Base-by-base conservation (phyloP, 2,888 invertebrate genomes). In the Conistra vaccinii region DNA sequence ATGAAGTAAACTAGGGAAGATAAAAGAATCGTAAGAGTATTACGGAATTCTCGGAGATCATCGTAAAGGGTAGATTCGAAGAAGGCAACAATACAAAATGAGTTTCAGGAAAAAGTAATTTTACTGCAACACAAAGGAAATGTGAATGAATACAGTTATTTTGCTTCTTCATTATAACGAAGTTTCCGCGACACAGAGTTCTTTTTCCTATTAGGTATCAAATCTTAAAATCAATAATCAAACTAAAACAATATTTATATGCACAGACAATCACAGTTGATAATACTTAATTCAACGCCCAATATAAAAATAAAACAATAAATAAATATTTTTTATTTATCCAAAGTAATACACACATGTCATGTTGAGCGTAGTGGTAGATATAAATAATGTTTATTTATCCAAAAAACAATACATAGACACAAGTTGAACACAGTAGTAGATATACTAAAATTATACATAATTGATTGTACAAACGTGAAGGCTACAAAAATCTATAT, bases 1-100 rank as follows among this genome's bases (percentile, higher is more conserved):
- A 65, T 20, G 42, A 48, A 68, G 29, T 57, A 53, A 61, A 57
- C 48, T 76, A 48, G 14, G 55, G 3, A 29, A 48, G 39, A 35
- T 39, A 1, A 62, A 76, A 53, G 32, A 23, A 39, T 2, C 32
- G 17, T n/a, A 26, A 14, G 9, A 14, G 9, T 6, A 55, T 51
- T 29, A 39, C n/a, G 9, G 6, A 51, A 66, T 51, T 42, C 17
- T 20, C 32, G 6, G 17, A 53, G n/a, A 45, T 53, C 9, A 35
- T 35, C 14, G 3, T 42, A 39, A 39, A 66, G 32, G 14, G 23
- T 63, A 48, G 0, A 17, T 66, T 29, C 14, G 5, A 23, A 53
- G 48, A 62, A 63, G 20, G 1, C 12, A 60, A 12, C 35, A 39
- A n/a, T 29, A 51, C 17, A 60, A 42, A 51, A 51, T 42, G 14